Evolutionary conservation across 2,113 vertebrate species (phyloP).

Genomic region (Chlorodrepanis virens): DNA sequence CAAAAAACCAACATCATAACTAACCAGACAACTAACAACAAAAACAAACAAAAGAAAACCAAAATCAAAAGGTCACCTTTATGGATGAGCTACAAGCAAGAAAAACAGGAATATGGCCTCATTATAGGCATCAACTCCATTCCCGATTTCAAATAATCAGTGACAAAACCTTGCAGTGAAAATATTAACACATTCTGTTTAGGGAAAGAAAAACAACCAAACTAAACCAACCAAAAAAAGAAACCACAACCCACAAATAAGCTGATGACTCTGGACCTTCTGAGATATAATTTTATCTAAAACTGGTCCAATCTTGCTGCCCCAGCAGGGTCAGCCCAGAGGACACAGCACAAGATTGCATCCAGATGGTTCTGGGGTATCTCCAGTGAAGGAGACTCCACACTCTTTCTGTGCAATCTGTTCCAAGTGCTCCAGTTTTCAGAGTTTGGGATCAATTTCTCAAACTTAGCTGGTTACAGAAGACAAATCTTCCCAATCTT

Average conservation of each 20-base stretch:
- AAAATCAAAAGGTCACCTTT: neutral
- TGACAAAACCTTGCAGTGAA: neutral
- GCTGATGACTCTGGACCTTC: fast-evolving
- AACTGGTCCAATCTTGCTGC: neutral
- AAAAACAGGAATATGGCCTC: neutral
- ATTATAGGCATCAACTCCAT: fast-evolving
- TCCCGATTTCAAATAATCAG: neutral
- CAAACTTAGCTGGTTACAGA: neutral
- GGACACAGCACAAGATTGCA: no score
- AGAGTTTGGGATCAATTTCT: neutral
- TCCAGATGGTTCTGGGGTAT: neutral
- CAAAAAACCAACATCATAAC: neutral
- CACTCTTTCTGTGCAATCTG: neutral
- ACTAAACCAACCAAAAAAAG: neutral
- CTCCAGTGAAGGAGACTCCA: neutral
- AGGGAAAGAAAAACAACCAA: no score
- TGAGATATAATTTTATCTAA: neutral
- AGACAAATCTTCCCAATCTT: neutral
- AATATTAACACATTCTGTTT: neutral
- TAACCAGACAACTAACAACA: neutral
- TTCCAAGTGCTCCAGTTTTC: neutral
- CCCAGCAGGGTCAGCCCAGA: neutral
- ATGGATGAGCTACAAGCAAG: neutral
- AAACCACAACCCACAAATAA: neutral
- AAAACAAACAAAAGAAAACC: neutral